A percentile compares a stretch with the other conserved stretches of the same genome.
phyloP scores from a whole-genome alignment of 92 coral and sea anemone species.

The Palythoa heliodiscus region DNA sequence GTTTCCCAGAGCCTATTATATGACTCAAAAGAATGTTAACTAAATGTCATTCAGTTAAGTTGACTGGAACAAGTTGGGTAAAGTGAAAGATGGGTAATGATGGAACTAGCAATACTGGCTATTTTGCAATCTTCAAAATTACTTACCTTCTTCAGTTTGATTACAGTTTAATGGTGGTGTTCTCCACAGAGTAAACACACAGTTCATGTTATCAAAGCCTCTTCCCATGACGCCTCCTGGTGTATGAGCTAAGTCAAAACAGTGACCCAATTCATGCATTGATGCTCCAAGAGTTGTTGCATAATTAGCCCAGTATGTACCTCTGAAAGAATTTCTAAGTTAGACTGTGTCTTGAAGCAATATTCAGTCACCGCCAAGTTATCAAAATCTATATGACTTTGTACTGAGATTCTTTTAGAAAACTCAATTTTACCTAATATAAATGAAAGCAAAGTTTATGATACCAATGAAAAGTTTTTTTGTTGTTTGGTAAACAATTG shows the following conservation, averaged over 20 bases:
- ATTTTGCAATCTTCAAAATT: not conserved
- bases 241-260: conserved; percentile 96
- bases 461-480: too few relatives aligned
- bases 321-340: conserved; percentile 53
- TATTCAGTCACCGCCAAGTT: not conserved
- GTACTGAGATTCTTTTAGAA: too few relatives aligned
- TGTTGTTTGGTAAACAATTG: too few relatives aligned
- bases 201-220: conserved; percentile 96
- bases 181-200: conserved; percentile 78
- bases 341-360: not conserved
- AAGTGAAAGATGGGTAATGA: too few relatives aligned
- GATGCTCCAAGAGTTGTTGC: conserved; percentile 97
- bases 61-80: too few relatives aligned
- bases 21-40: too few relatives aligned
- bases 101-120: too few relatives aligned
- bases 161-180: conserved; percentile 45
- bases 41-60: too few relatives aligned
- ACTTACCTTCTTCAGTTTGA: conserved; percentile 20
- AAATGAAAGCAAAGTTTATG: too few relatives aligned
- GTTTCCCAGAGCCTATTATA: too few relatives aligned
- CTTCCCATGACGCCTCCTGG: conserved; percentile 97
- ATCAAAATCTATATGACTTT: too few relatives aligned
- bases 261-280: conserved; percentile 96
- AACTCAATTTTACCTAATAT: too few relatives aligned
- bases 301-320: conserved; percentile 97